Conservation (phyloP, 2,888 invertebrate species). For the Cataglyphis altisquamis region DNA sequence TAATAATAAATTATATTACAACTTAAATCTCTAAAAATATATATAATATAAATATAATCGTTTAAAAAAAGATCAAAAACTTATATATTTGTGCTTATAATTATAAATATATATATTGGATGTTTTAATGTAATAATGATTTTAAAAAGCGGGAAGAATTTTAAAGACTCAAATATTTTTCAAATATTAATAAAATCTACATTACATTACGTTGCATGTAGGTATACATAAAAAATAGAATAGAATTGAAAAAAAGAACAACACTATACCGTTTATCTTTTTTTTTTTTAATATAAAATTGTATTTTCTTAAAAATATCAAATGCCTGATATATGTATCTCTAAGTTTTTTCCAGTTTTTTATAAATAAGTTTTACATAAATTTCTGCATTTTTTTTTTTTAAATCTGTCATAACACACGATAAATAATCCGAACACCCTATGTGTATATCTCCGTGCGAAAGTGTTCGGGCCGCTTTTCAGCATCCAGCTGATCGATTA, state of each 20-base stretch:
- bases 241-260: not conserved
- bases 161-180: not conserved
- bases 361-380: not conserved
- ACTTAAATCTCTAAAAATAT: not conserved
- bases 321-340: not conserved
- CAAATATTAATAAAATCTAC: not conserved
- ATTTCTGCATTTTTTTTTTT: not conserved
- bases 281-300: not conserved
- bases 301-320: not conserved
- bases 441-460: slow-evolving; percentile 63
- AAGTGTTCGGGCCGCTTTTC: slow-evolving; percentile 75
- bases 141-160: not conserved
- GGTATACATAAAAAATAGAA: not conserved
- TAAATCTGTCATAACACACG: not conserved
- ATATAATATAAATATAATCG: not conserved
- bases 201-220: not conserved
- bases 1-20: not conserved
- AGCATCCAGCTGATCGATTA: slow-evolving; percentile 75
- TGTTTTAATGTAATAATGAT: not conserved
- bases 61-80: not conserved
- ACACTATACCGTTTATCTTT: not conserved
- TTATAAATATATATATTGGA: not conserved
- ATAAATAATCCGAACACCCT: slow-evolving; percentile 7
- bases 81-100: not conserved
- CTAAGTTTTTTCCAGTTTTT: not conserved